phyloP scores from a whole-genome alignment of 1,140 invertebrate genomes.

The Melipona quadrifasciata region DNA sequence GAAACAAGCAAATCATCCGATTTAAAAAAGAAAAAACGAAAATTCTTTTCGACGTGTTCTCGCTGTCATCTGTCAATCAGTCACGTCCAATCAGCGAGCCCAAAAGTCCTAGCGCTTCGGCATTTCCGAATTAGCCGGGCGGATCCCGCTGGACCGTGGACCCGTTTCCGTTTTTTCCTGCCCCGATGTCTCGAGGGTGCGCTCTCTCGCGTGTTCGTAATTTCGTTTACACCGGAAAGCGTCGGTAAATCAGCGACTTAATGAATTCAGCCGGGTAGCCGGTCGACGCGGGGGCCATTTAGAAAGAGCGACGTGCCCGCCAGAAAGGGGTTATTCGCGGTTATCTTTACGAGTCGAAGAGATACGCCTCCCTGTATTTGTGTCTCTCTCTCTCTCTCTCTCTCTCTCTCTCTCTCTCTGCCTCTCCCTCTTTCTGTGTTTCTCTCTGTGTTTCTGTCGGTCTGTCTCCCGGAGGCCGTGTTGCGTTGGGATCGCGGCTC shows the following conservation, averaged over 20 bases:
- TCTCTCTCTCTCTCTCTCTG: background rate
- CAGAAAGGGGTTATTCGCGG: constrained; percentile 67
- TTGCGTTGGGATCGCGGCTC: background rate
- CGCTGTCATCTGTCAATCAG: background rate
- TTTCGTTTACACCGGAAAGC: constrained; percentile 79
- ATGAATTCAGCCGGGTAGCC: constrained; percentile 74
- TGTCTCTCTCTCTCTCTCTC: constrained; percentile 17
- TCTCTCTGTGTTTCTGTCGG: too few relatives aligned
- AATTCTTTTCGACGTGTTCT: background rate
- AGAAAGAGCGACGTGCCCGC: constrained; percentile 38
- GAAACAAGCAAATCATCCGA: too few relatives aligned
- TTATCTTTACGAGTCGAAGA: constrained; percentile 79
- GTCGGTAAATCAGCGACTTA: constrained; percentile 79
- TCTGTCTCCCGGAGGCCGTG: constrained; percentile 40
- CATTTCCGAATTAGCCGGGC: background rate
- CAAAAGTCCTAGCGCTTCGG: background rate
- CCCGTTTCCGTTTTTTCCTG: background rate
- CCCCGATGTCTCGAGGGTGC: background rate
- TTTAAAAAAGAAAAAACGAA: too few relatives aligned
- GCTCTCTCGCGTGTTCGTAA: constrained; percentile 58
- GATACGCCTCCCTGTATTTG: constrained; percentile 70
- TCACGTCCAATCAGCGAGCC: background rate
- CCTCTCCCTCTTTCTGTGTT: too few relatives aligned
- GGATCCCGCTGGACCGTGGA: background rate
- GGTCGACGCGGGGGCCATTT: constrained; percentile 29